phyloP scores from a whole-genome alignment of 2,113 vertebrate species.

The Marcusenius ussheri region DNA sequence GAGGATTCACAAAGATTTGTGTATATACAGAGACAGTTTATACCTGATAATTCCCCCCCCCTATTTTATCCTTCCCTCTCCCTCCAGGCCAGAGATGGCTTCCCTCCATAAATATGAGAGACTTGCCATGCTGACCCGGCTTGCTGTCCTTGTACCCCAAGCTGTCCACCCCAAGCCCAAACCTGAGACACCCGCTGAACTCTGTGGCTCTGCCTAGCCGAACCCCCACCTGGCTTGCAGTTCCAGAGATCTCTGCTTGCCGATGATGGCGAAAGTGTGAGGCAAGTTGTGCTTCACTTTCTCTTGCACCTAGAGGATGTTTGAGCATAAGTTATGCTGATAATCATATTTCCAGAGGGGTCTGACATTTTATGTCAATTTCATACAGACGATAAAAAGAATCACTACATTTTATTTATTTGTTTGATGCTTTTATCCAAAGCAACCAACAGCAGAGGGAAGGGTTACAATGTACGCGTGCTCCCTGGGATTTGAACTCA shows the following conservation, averaged over 20 bases:
- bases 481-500: neutral
- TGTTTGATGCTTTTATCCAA: neutral
- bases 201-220: neutral
- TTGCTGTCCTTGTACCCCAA: neutral
- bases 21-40: neutral
- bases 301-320: conserved; percentile 74
- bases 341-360: neutral
- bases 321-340: neutral
- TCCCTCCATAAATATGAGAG: neutral
- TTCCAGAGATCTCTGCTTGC: conserved; percentile 82
- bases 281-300: conserved; percentile 73
- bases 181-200: neutral
- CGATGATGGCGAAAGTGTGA: conserved; percentile 77
- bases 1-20: neutral
- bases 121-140: neutral
- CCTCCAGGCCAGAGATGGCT: neutral
- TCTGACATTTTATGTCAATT: neutral
- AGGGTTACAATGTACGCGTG: neutral
- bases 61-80: neutral
- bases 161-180: neutral
- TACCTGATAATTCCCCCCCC: neutral
- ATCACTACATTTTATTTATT: neutral
- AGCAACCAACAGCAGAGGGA: neutral
- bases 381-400: neutral
- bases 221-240: conserved; percentile 78